Conservation (phyloP, 1,140 invertebrate genomes). For the Caerostris extrusa region DNA sequence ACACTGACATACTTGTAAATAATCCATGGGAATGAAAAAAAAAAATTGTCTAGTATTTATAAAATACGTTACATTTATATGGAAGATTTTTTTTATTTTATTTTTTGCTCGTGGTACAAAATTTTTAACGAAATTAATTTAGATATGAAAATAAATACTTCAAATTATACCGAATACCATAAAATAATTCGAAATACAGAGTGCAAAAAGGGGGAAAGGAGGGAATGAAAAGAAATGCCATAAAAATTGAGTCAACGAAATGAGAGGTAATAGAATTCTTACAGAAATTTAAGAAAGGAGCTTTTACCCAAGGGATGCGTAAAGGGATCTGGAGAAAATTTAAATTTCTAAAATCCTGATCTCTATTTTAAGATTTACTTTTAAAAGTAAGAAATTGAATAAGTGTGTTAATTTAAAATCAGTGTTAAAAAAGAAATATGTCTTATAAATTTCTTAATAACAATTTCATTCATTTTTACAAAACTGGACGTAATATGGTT, state of each 20-base stretch:
- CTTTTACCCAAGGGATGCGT: background rate
- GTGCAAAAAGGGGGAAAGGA: background rate
- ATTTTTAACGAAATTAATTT: slow-evolving; percentile 9
- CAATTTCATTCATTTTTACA: too few relatives aligned
- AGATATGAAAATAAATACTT: background rate
- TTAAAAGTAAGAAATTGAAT: too few relatives aligned
- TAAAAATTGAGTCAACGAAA: slow-evolving; percentile 66
- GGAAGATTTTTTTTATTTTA: too few relatives aligned
- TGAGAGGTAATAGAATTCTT: slow-evolving; percentile 60
- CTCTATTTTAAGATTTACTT: too few relatives aligned
- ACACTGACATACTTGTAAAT: too few relatives aligned
- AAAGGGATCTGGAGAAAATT: background rate
- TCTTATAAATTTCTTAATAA: too few relatives aligned
- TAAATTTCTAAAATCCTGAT: background rate
- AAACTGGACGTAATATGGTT: too few relatives aligned
- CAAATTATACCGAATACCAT: background rate
- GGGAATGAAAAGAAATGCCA: background rate
- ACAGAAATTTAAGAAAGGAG: slow-evolving; percentile 38
- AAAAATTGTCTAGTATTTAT: too few relatives aligned
- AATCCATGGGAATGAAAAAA: too few relatives aligned
- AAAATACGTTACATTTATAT: too few relatives aligned
- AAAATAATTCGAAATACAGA: background rate
- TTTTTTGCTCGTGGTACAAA: background rate
- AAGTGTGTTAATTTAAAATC: too few relatives aligned
- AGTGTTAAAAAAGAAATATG: too few relatives aligned